These are phyloP conservation scores for Anabas testudineus DNA, from an alignment of 2,797 vertebrate genomes.

Conservation along the genomic window DNA sequence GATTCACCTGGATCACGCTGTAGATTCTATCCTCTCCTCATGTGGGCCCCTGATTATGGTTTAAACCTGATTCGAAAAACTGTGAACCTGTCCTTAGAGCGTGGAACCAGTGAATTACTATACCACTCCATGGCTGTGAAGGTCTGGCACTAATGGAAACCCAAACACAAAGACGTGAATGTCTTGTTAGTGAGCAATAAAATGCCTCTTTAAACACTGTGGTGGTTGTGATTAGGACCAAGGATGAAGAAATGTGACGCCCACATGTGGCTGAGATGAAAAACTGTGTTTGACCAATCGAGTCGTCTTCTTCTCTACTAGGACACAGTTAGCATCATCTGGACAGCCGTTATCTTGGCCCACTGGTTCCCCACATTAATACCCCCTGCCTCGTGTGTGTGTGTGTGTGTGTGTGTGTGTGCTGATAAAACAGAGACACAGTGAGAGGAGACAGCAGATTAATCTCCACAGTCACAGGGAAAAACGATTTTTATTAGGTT, in stretches of 20 bases:
- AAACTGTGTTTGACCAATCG: slow-evolving; percentile 34
- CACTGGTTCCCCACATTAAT: slow-evolving; percentile 34
- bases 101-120: too few relatives aligned
- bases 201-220: slow-evolving; percentile 40
- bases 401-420: slow-evolving; percentile 15
- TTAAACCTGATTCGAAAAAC: too few relatives aligned
- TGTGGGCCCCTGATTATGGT: too few relatives aligned
- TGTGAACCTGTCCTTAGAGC: too few relatives aligned
- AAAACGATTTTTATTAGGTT: slow-evolving; percentile 73
- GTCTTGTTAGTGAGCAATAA: slow-evolving; percentile 48
- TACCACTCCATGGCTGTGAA: slow-evolving; percentile 19
- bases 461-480: slow-evolving; percentile 63
- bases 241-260: slow-evolving; percentile 25
- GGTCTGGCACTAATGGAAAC: slow-evolving; percentile 54
- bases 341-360: slow-evolving; percentile 44
- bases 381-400: slow-evolving; percentile 33
- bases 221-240: slow-evolving; percentile 61
- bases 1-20: too few relatives aligned
- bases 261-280: slow-evolving; percentile 34
- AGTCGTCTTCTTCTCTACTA: too few relatives aligned
- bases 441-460: slow-evolving; percentile 66
- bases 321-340: slow-evolving; percentile 15
- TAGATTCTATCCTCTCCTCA: too few relatives aligned
- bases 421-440: slow-evolving; percentile 50
- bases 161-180: slow-evolving; percentile 54